These are phyloP conservation scores for Protonemura montana DNA, from an alignment of 2,888 invertebrate species.

Conservation along the genomic window DNA sequence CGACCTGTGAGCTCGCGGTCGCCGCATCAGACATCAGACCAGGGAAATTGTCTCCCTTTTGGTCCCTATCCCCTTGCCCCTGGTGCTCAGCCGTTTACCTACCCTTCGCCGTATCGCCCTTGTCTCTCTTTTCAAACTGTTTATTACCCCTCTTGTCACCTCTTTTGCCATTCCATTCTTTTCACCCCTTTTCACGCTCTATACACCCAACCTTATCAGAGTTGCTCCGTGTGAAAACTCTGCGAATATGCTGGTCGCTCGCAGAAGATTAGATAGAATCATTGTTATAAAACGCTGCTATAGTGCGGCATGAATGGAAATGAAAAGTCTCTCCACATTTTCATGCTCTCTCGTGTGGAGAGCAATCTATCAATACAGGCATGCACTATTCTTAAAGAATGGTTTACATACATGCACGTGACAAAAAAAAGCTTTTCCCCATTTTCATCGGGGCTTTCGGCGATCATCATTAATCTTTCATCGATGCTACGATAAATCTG, in stretches of 20 bases:
- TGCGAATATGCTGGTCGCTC: not conserved
- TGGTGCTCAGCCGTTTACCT: not conserved
- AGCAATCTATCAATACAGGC: conserved; percentile 2
- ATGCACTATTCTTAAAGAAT: not conserved
- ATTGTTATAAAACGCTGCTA: not conserved
- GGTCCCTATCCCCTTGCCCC: not conserved
- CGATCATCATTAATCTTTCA: not conserved
- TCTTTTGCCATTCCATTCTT: not conserved
- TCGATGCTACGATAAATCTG: not conserved
- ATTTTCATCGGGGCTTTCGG: not conserved
- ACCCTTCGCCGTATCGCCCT: not conserved
- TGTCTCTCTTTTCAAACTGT: conserved; percentile 7
- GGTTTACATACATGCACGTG: not conserved
- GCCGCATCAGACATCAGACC: not conserved
- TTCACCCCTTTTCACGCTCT: not conserved
- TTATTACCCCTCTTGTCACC: conserved; percentile 12
- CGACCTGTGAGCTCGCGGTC: not conserved
- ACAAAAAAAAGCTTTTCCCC: not conserved
- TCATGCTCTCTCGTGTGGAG: not conserved
- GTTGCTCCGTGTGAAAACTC: not conserved
- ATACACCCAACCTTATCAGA: not conserved
- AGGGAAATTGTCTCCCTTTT: not conserved
- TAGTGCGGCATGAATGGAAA: not conserved
- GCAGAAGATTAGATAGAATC: not conserved
- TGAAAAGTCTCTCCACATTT: not conserved